Evolutionary conservation across 2,888 invertebrate genomes (phyloP), one percentile per base, ranked within the genome.

Genomic region (Craniophora ligustri): DNA sequence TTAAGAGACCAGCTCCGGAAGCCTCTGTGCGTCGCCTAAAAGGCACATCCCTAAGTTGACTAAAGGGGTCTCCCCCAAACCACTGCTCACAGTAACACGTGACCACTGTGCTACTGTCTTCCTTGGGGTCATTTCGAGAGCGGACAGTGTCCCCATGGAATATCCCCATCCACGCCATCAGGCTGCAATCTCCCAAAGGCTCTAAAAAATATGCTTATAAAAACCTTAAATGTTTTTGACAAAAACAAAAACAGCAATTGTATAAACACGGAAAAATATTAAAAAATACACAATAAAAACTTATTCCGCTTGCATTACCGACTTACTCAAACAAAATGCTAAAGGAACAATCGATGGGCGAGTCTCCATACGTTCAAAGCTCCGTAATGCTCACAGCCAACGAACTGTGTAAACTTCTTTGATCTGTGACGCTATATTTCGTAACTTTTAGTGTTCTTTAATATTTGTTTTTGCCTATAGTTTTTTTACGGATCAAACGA

Each of bases 321-420:
- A 63, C 15, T 62, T 54, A 47, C 32, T 64, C 54, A 49, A 50
- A 45, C 46, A 64, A 51, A 64, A 67, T 58, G 15, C 35, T 48
- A 42, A 46, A 45, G 28, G 26, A 23, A 44, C 51, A 67, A 49
- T 62, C 68, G 42, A 72, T 55, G 64, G 41, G 32, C 39, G n/a
- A 46, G 50, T 58, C 50, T 41, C 48, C 40, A 56, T 56, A 55
- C 55, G 67, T 74, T 77, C 72, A 79, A 79, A 78, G 79, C 51
- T 34, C 56, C 45, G 50, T 57, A 69, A 67, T 66, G 44, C 60
- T 58, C 44, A 34, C 18, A 61, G 51, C 44, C 77, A 78, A 72
- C 66, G 76, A 75, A 65, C 69, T 68, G 75, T 63, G 58, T 55
- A 54, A 64, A 67, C 55, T 67, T 72, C 73, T 81, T 82, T 82